Evolutionary conservation across 2,797 vertebrate species (phyloP), one percentile per base, ranked within the genome.

Genomic region (Atherinosoma microstoma): DNA sequence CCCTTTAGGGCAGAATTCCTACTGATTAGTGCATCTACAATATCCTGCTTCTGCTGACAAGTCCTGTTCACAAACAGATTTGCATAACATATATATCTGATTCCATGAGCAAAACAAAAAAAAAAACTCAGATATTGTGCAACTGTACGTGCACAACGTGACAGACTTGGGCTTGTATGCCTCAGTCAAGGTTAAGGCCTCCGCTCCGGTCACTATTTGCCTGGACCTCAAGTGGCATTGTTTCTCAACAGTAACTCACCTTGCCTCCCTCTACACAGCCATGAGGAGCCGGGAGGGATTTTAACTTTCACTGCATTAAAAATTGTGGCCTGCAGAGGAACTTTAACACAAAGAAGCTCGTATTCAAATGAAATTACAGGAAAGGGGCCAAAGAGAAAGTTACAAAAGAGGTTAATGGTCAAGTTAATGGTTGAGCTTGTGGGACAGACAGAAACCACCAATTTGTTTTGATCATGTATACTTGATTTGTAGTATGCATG

Each of bases 111-210:
- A 22, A 2, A 70, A 63, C 3, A 34, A 29, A 20, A 56, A 60
- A 60, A 4, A 56, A 30, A 45, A 30, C 22, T 36, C 38, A 34
- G 47, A 64, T 45, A 27, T 65, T 62, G 9, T 4, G 36, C 47
- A 70, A 0, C 57, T 29, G 32, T 60, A 70, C 12, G 51, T 62
- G 63, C 53, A 60, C 51, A 59, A 78, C 66, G 45, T 86, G 80
- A 73, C 38, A 30, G 22, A 42, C 58, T 12, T 47, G 13, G 11
- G 4, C 61, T 38, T 34, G 12, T 67, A 1, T 57, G 58, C 5
- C 8, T 69, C 6, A 72, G 61, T 73, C 67, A 73, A 72, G 76
- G 79, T 76, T 66, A 54, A 58, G 65, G 65, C 56, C 53, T 16
- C 1, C 29, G 27, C 8, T 27, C 11, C 30, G 45, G 47, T 27